Base-by-base conservation (phyloP, 1,140 invertebrate genomes). In the Thereuonema tuberculata region DNA sequence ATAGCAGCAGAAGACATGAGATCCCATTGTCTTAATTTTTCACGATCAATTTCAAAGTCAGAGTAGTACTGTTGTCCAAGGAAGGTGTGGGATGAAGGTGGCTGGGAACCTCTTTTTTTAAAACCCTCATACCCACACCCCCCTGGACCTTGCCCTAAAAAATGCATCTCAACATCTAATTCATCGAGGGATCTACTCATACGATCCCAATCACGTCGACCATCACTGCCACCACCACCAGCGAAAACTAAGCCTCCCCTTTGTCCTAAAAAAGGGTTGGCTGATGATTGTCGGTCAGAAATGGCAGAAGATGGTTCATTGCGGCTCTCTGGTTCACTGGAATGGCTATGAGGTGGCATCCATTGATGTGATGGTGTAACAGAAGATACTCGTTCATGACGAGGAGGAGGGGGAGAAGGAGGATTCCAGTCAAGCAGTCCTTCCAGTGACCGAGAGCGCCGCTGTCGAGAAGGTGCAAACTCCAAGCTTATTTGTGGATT, bases 1-100 rank as follows among this genome's bases (percentile, higher is more conserved):
- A 68, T 62, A 23, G 78, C 78, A 61, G 81, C 86, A 76, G 86
- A 87, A 48, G 86, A 89, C 80, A 89, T 79, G 61, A 88, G 78
- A 74, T 90, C 87, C 87, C 87, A 89, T 68, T 89, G 87, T 29
- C 87, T 78, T 63, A 89, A 77, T 64, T 86, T 88, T 74, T 89
- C 87, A 66, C 86, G 81, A 75, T 89, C 87, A 64, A 88, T 82
- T 70, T 86, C 85, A 76, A 81, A 78, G 74, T 71, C 71, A 70
- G 69, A 25, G 58, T 47, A 37, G 17, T 56, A 43, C n/a, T 59
- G 48, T 47, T 61, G n/a, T n/a, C n/a, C n/a, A n/a, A n/a, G n/a
- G n/a, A n/a, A n/a, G n/a, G n/a, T n/a, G n/a, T n/a, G n/a, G n/a
- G n/a, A n/a, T n/a, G n/a, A n/a, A n/a, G n/a, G n/a, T n/a, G n/a